phyloP scores from a whole-genome alignment of 2,797 vertebrate species.

The Discoglossus pictus region DNA sequence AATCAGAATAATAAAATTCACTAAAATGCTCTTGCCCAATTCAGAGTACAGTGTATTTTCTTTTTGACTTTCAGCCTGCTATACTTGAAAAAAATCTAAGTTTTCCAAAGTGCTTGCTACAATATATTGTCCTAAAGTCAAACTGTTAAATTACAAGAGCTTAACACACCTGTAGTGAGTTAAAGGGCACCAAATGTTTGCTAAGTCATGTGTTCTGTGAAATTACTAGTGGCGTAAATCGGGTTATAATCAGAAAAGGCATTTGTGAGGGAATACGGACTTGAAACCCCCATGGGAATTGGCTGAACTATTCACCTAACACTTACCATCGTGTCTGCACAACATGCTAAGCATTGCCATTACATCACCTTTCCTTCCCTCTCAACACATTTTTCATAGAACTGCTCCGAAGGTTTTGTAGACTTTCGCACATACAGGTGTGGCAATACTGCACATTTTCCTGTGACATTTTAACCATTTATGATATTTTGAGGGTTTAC shows the following conservation, averaged over 20 bases:
- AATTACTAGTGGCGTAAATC: slow-evolving; percentile 33
- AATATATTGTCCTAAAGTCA: slow-evolving; percentile 3
- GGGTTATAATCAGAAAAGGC: slow-evolving; percentile 39
- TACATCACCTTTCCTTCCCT: slow-evolving; percentile 28
- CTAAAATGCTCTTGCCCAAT: too few species aligned
- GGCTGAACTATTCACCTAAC: slow-evolving; percentile 47
- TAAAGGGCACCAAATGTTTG: slow-evolving; percentile 33
- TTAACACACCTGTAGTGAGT: slow-evolving; percentile 22
- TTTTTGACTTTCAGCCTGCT: background rate
- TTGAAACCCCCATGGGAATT: slow-evolving; percentile 42
- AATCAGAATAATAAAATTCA: too few species aligned
- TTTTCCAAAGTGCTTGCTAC: slow-evolving; percentile 5
- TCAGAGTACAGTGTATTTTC: too few species aligned
- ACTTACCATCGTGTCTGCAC: slow-evolving; percentile 37
- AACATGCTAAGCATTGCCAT: slow-evolving; percentile 16
- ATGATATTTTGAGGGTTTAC: too few species aligned
- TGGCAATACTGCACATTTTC: background rate
- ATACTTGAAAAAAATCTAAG: background rate
- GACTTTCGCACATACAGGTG: slow-evolving; percentile 32
- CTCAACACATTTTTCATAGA: slow-evolving; percentile 22
- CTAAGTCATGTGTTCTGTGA: slow-evolving; percentile 28
- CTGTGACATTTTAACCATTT: slow-evolving; percentile 14
- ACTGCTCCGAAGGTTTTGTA: background rate
- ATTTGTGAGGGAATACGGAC: slow-evolving; percentile 48
- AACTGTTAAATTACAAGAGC: slow-evolving; percentile 16